Evolutionary conservation across 2,888 invertebrate genomes (phyloP).

Genomic region (Drosophila peninsularis): DNA sequence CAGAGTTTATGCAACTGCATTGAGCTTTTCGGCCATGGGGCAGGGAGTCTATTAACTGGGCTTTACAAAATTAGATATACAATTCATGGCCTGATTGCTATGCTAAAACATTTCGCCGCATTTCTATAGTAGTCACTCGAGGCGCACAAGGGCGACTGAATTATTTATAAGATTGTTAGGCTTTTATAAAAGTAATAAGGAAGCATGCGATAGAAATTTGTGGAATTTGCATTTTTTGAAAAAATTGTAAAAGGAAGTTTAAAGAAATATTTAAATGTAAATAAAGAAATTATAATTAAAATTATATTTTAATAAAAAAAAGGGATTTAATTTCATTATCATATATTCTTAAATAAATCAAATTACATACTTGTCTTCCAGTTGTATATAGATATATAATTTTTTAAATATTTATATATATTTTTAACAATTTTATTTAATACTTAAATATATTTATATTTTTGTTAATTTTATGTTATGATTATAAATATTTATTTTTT

Average conservation of each 20-base stretch:
- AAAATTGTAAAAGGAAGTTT: not conserved
- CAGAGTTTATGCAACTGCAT: slow-evolving; percentile 41
- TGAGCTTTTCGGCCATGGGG: slow-evolving; percentile 11
- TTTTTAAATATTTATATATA: no score
- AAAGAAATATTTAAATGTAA: no score
- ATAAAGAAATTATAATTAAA: no score
- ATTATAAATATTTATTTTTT: no score
- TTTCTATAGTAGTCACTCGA: not conserved
- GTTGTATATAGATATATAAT: no score
- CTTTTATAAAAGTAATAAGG: not conserved
- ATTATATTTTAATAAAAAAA: no score
- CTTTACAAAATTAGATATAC: slow-evolving; percentile 8
- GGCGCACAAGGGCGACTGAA: not conserved
- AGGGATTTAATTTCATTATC: no score
- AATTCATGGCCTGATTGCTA: slow-evolving; percentile 7
- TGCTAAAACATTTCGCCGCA: not conserved
- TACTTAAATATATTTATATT: no score
- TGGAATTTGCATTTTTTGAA: not conserved
- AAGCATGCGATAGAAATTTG: not conserved
- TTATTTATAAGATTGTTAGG: not conserved
- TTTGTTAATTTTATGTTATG: no score
- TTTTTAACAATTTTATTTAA: no score
- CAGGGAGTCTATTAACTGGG: slow-evolving; percentile 8
- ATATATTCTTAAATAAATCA: no score
- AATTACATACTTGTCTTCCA: no score